phyloP scores from a whole-genome alignment of 1,140 invertebrate species.

The Oncopeltus fasciatus region DNA sequence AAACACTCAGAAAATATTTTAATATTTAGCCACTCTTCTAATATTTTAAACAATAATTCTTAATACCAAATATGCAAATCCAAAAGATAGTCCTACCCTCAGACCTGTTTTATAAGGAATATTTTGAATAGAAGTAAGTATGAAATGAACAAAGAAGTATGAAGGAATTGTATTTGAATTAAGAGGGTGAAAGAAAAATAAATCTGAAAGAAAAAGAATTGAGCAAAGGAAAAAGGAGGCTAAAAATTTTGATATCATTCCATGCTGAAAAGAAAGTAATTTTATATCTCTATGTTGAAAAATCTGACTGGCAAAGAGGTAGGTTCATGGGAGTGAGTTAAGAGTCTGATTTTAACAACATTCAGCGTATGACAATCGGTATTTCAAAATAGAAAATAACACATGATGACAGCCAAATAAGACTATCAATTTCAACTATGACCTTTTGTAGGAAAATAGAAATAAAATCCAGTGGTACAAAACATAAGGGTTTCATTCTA shows the following conservation, averaged over 20 bases:
- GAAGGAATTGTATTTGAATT: background rate
- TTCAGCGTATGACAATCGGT: background rate
- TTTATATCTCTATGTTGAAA: background rate
- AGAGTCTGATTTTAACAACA: constrained; percentile 13
- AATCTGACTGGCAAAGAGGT: background rate
- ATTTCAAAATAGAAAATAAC: constrained; percentile 15
- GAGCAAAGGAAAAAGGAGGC: too few species aligned
- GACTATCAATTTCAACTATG: constrained; percentile 13
- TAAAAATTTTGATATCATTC: background rate
- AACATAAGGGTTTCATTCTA: too few species aligned
- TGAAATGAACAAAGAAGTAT: background rate
- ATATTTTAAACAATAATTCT: too few species aligned
- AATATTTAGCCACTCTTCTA: too few species aligned
- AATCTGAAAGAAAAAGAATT: background rate
- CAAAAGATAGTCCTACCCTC: too few species aligned
- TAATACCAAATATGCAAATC: too few species aligned
- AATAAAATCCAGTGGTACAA: too few species aligned
- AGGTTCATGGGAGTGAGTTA: constrained; percentile 10
- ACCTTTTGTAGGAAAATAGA: too few species aligned
- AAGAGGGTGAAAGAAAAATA: background rate
- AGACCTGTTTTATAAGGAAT: too few species aligned
- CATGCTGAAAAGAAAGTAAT: background rate
- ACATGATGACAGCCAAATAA: constrained; percentile 16
- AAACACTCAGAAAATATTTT: too few species aligned
- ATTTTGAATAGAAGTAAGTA: too few species aligned